These are phyloP conservation scores for Limenitis arthemis DNA, from an alignment of 2,888 invertebrate genomes.

Conservation along the genomic window DNA sequence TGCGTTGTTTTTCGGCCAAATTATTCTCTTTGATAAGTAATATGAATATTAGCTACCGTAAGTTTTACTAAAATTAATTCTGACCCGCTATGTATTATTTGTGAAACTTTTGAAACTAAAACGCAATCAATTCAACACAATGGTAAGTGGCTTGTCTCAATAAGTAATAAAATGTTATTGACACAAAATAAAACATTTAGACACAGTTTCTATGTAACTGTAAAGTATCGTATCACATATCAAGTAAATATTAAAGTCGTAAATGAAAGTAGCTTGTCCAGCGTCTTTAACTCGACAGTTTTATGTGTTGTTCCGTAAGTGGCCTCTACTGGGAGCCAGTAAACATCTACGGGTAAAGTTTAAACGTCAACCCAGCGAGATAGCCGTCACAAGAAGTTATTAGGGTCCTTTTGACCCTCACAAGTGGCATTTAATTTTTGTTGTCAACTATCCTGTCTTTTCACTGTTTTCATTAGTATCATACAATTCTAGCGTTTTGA, in stretches of 20 bases:
- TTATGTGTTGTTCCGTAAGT: conserved; percentile 51
- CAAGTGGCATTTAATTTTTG: conserved; percentile 45
- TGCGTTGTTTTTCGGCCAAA: too few relatives aligned
- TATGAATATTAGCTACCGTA: too few relatives aligned
- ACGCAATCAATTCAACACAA: too few relatives aligned
- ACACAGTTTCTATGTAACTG: neutral
- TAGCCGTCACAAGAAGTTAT: conserved; percentile 48
- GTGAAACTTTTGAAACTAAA: too few relatives aligned
- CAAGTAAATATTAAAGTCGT: conserved; percentile 12
- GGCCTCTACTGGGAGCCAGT: conserved; percentile 43
- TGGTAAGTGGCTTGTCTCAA: too few relatives aligned
- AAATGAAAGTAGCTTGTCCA: conserved; percentile 32
- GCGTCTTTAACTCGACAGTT: conserved; percentile 35
- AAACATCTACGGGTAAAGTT: conserved; percentile 57
- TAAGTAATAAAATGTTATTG: too few relatives aligned
- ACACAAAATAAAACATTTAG: too few relatives aligned
- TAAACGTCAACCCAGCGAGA: conserved; percentile 54
- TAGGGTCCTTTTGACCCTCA: conserved; percentile 44
- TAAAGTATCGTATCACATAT: neutral
- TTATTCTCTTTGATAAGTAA: too few relatives aligned
- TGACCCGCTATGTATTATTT: too few relatives aligned
- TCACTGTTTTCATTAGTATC: conserved; percentile 19
- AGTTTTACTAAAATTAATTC: too few relatives aligned
- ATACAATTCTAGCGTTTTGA: neutral
- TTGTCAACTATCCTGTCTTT: conserved; percentile 25